Evolutionary conservation across 2,888 invertebrate genomes (phyloP), one percentile per base, ranked within the genome.

Genomic region (Synanthedon vespiformis): DNA sequence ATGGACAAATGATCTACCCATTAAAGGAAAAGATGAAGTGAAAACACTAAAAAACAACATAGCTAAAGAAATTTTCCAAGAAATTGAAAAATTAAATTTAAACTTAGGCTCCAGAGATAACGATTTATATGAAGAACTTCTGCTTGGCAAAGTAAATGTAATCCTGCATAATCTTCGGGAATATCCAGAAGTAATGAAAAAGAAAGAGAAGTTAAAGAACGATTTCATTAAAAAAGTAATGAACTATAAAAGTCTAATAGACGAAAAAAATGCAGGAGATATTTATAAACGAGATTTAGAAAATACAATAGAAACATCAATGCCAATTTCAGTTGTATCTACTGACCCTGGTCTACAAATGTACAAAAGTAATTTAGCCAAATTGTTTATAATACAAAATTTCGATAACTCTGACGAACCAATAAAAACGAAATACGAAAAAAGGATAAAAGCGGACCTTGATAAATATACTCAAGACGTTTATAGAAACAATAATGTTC

Each of bases 371-470:
- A 66, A 68, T 4, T 60, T 80, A 55, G 68, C 73, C n/a, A 64
- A 69, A 16, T 66, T 70, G 57, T 81, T 80, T 58, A 72, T 81
- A 54, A 61, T 81, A 51, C 72, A 80, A 53, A 80, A 81, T 52
- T 80, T 78, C 58, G 81, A 81, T 52, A 68, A 77, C 51, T 61
- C 64, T 2, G 61, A 65, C 53, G 73, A 77, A 51, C 59, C 63
- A 48, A 55, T 65, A 3, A 80, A 75, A 59, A 51, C 57, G 2
- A 71, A 70, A 57, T 74, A 77, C 52, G 73, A 72, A 59, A 71
- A 62, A 48, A 61, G 54, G 48, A 61, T 80, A 4, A 66, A 60
- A 57, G 55, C 61, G 18, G 67, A 73, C 57, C 68, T 78, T 2
- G 65, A 78, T 54, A 72, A 67, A 58, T 70, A 71, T 54, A 74